phyloP scores from a whole-genome alignment of 2,888 invertebrate species.

The Rhimphoctona megacephalus region DNA sequence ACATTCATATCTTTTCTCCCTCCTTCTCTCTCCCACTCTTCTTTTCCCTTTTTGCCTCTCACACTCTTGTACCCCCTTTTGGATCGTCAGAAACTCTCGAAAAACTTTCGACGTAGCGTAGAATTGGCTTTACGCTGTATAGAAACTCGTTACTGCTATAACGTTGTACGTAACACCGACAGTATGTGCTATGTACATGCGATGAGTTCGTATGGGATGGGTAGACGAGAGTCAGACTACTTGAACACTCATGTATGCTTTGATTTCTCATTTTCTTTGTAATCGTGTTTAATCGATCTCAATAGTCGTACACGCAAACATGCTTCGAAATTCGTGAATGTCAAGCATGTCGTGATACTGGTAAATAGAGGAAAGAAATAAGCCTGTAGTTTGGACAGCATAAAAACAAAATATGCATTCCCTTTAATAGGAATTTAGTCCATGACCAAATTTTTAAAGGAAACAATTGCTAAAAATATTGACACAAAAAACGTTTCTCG shows the following conservation, averaged over 20 bases:
- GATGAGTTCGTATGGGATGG: not conserved
- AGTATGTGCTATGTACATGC: not conserved
- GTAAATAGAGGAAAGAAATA: not conserved
- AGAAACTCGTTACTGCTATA: constrained; percentile 44
- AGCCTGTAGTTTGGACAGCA: not conserved
- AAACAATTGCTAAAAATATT: not conserved
- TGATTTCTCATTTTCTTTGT: not conserved
- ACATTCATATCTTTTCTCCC: constrained; percentile 22
- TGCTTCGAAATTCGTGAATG: not conserved
- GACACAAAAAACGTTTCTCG: not conserved
- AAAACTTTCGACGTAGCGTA: constrained; percentile 58
- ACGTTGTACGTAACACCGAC: constrained; percentile 4
- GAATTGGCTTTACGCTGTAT: constrained; percentile 54
- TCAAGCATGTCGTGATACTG: constrained; percentile 8
- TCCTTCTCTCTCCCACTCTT: constrained; percentile 21
- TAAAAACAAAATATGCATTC: not conserved
- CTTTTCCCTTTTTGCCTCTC: constrained; percentile 5
- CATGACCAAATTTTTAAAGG: not conserved
- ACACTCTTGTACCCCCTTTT: not conserved
- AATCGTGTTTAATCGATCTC: not conserved
- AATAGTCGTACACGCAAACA: not conserved
- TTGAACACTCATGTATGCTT: not conserved
- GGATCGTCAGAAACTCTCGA: constrained; percentile 45
- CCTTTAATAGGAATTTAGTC: not conserved
- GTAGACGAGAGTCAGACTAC: not conserved